phyloP scores from a whole-genome alignment of 2,888 invertebrate species.

The Oscheius sp. region DNA sequence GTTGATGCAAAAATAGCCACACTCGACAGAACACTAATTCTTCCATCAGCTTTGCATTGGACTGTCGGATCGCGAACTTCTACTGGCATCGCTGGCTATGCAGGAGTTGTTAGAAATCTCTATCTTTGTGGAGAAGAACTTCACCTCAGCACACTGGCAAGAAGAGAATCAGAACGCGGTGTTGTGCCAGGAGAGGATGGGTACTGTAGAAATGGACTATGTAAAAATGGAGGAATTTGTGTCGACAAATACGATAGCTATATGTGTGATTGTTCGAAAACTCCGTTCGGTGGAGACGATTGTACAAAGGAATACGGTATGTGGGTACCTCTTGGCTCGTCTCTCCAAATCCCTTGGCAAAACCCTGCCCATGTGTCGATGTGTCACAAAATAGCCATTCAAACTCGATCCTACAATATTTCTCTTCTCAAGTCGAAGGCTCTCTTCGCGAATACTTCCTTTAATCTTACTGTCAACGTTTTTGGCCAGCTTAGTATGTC shows the following conservation, averaged over 20 bases:
- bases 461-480: conserved; percentile 61
- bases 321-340: conserved; percentile 64
- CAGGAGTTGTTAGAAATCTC: conserved; percentile 64
- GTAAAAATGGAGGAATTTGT: conserved; percentile 62
- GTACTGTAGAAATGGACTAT: conserved; percentile 56
- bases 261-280: conserved; percentile 64
- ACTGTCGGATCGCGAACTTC: conserved; percentile 58
- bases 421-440: conserved; percentile 59
- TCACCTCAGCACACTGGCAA: conserved; percentile 49
- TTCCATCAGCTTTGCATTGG: conserved; percentile 49
- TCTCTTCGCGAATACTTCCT: conserved; percentile 64
- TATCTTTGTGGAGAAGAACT: conserved; percentile 64
- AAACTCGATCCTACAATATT: conserved; percentile 51
- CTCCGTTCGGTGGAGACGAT: conserved; percentile 65
- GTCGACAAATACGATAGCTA: conserved; percentile 66
- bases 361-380: conserved; percentile 65
- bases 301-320: conserved; percentile 67
- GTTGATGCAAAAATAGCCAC: conserved; percentile 29
- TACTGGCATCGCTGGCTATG: conserved; percentile 61
- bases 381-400: conserved; percentile 64
- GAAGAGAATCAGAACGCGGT: conserved; percentile 50
- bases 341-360: conserved; percentile 67
- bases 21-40: conserved; percentile 36
- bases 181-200: conserved; percentile 56
- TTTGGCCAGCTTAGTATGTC: conserved; percentile 55